Evolutionary conservation across 1,140 invertebrate genomes (phyloP).

Genomic region (Andrena cerasifolii): DNA sequence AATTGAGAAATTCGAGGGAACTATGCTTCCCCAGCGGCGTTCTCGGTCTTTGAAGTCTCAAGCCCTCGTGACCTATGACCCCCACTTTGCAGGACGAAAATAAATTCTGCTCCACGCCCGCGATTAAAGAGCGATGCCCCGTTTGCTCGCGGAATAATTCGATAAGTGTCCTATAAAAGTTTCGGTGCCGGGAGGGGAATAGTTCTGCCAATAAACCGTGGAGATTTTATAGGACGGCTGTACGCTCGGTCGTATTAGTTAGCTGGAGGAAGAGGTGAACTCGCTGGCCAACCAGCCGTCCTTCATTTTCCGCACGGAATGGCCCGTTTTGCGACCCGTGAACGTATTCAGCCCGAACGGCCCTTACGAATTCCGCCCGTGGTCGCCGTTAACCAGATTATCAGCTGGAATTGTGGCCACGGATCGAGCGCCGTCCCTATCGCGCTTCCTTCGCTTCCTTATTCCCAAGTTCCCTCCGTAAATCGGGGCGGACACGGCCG

Average conservation of each 20-base stretch:
- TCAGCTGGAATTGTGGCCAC: constrained; percentile 3
- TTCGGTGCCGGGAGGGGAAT: neutral
- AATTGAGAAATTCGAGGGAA: too few relatives aligned
- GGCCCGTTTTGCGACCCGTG: neutral
- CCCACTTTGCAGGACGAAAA: neutral
- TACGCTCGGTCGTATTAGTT: constrained; percentile 10
- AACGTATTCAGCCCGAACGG: neutral
- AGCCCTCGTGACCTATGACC: too few relatives aligned
- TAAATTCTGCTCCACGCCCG: neutral
- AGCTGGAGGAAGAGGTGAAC: constrained; percentile 13
- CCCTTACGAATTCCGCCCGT: constrained; percentile 22
- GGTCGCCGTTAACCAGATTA: constrained; percentile 23
- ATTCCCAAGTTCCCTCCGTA: neutral
- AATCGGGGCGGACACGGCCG: neutral
- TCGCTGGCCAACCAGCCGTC: neutral
- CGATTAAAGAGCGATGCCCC: neutral
- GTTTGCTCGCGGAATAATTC: neutral
- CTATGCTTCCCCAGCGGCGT: too few relatives aligned
- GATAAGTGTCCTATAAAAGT: neutral
- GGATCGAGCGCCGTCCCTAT: neutral
- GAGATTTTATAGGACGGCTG: neutral
- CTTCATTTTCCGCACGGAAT: constrained; percentile 13
- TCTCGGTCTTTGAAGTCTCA: neutral
- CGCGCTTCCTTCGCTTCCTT: neutral
- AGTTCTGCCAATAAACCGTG: neutral